Evolutionary conservation across 2,888 invertebrate species (phyloP).

Genomic region (Pasiphila rectangulata): DNA sequence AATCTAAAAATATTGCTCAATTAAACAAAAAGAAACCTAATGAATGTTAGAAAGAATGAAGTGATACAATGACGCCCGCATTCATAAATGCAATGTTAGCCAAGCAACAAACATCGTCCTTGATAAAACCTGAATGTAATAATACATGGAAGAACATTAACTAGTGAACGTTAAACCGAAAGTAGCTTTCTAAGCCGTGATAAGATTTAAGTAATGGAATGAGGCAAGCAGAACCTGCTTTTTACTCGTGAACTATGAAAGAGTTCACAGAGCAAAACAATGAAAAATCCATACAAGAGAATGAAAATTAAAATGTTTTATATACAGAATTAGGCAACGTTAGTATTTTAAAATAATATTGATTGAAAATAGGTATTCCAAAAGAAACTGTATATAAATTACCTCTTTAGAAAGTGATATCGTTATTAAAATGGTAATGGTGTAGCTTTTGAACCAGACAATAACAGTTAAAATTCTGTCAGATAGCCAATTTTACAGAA

Average conservation of each 20-base stretch:
- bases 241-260: slow-evolving; percentile 20
- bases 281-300: neutral
- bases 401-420: slow-evolving; percentile 28
- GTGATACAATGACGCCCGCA: slow-evolving; percentile 15
- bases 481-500: no score
- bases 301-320: neutral
- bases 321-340: neutral
- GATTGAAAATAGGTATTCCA: neutral
- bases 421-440: slow-evolving; percentile 11
- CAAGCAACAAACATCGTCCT: slow-evolving; percentile 17
- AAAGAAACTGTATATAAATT: slow-evolving; percentile 26
- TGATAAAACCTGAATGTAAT: slow-evolving; percentile 12
- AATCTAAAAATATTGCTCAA: no score
- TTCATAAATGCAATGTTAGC: slow-evolving; percentile 23
- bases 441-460: neutral
- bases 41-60: neutral
- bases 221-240: slow-evolving; percentile 30
- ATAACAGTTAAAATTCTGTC: no score
- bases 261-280: slow-evolving; percentile 12
- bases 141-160: slow-evolving; percentile 47
- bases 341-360: neutral
- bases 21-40: neutral
- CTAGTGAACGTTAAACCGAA: slow-evolving; percentile 54
- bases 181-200: slow-evolving; percentile 57
- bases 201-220: slow-evolving; percentile 25